A percentile compares a stretch with the other conserved stretches of the same genome.
These are phyloP conservation scores for Ametastegia equiseti DNA, from an alignment of 2,888 invertebrate genomes.

Conservation along the genomic window DNA sequence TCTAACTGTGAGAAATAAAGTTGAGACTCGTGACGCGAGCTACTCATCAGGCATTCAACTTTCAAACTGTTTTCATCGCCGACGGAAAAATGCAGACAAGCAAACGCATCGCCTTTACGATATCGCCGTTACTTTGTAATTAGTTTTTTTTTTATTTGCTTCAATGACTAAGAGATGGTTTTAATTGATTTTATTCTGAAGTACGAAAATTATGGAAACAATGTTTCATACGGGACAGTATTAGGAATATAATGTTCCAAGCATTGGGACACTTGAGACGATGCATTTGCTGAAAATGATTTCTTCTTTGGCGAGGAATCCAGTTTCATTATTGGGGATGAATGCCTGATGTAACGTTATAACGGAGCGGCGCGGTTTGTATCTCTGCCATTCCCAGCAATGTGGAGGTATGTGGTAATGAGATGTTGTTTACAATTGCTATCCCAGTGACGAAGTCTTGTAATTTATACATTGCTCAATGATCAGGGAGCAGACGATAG, in stretches of 20 bases:
- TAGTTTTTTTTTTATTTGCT: neutral
- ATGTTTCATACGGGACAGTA: neutral
- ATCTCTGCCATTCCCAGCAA: neutral
- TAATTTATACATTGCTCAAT: neutral
- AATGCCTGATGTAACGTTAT: neutral
- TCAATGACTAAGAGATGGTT: constrained; percentile 20
- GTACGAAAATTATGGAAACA: neutral
- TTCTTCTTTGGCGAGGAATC: neutral
- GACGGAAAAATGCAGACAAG: constrained; percentile 20
- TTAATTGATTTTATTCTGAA: neutral
- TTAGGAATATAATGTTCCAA: neutral
- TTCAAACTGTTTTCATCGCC: neutral
- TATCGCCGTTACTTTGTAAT: neutral
- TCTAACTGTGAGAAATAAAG: neutral
- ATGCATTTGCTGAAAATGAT: neutral
- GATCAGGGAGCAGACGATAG: constrained; percentile 4
- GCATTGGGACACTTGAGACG: constrained; percentile 1
- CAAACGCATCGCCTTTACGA: constrained; percentile 13
- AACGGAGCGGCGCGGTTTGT: neutral
- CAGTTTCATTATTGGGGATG: neutral
- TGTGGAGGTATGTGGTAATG: neutral
- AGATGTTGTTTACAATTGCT: constrained; percentile 5
- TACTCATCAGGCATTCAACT: constrained; percentile 17
- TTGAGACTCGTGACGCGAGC: neutral
- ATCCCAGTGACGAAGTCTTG: constrained; percentile 9